Conservation (phyloP, 2,888 invertebrate species). For the Zhuqinia jingwanae region DNA sequence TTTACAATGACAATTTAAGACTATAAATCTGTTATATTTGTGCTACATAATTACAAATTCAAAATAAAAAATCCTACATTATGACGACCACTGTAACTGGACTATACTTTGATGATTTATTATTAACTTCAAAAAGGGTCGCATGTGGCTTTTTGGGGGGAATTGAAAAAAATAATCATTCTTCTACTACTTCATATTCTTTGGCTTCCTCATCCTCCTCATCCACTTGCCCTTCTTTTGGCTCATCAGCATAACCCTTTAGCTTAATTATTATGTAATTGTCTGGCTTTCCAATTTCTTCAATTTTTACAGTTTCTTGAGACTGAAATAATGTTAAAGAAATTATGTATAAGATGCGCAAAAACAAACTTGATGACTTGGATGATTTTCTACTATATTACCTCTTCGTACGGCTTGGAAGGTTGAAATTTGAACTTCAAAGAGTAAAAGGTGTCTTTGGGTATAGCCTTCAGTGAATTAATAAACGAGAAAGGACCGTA, state of each 20-base stretch:
- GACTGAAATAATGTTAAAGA: constrained; percentile 51
- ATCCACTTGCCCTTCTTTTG: not conserved
- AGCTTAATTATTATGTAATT: constrained; percentile 44
- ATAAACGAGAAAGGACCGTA: constrained; percentile 75
- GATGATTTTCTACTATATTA: constrained; percentile 39
- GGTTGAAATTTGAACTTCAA: constrained; percentile 73
- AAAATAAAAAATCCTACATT: constrained; percentile 67
- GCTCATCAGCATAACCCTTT: constrained; percentile 11
- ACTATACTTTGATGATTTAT: too few species aligned
- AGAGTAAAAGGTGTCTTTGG: constrained; percentile 67
- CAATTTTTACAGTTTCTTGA: constrained; percentile 66
- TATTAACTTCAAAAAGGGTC: too few species aligned
- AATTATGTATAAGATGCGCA: too few species aligned
- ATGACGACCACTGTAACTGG: constrained; percentile 61
- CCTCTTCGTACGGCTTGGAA: constrained; percentile 11
- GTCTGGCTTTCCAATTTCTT: constrained; percentile 41
- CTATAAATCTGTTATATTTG: constrained; percentile 72
- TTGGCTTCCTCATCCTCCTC: too few species aligned
- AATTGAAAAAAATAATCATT: too few species aligned
- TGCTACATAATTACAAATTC: constrained; percentile 69
- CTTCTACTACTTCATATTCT: too few species aligned
- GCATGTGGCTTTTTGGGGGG: too few species aligned
- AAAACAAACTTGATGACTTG: too few species aligned
- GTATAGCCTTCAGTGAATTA: constrained; percentile 72
- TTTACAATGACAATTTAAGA: constrained; percentile 71